Percentiles rank a stretch among this genome's conserved stretches.
Conservation (phyloP, 2,797 vertebrate species). For the Chromis chromis region DNA sequence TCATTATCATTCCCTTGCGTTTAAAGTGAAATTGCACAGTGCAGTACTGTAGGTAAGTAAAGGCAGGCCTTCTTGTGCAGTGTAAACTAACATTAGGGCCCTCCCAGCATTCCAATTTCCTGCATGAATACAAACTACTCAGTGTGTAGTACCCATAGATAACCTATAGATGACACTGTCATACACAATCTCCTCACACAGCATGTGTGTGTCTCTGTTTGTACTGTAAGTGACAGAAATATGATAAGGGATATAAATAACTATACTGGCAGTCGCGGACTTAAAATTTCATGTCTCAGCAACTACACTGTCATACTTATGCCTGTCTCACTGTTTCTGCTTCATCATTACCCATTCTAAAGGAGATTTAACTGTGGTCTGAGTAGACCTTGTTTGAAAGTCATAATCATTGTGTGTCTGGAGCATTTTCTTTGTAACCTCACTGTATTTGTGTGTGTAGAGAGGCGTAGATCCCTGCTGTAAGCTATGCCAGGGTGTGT, state of each 20-base stretch:
- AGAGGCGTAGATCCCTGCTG: conserved; percentile 30
- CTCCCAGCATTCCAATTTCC: not conserved
- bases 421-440: not conserved
- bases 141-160: conserved; percentile 46
- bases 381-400: not conserved
- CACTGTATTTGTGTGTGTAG: not conserved
- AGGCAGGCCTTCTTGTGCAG: not conserved
- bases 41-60: not conserved
- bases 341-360: not conserved
- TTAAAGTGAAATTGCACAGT: conserved; percentile 17
- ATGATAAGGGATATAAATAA: conserved; percentile 44
- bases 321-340: not conserved
- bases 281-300: conserved; percentile 6
- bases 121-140: not conserved
- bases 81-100: not conserved
- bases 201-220: not conserved
- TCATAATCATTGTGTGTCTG: not conserved
- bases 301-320: conserved; percentile 9
- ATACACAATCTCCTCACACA: conserved; percentile 18
- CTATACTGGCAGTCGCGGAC: not conserved
- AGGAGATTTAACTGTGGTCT: not conserved
- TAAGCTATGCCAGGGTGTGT: conserved; percentile 44
- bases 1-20: not conserved
- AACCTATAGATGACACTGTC: conserved; percentile 61
- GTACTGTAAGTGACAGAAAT: conserved; percentile 19